Conservation (phyloP, 2,888 invertebrate species). For the Himalopsyche japonica region DNA sequence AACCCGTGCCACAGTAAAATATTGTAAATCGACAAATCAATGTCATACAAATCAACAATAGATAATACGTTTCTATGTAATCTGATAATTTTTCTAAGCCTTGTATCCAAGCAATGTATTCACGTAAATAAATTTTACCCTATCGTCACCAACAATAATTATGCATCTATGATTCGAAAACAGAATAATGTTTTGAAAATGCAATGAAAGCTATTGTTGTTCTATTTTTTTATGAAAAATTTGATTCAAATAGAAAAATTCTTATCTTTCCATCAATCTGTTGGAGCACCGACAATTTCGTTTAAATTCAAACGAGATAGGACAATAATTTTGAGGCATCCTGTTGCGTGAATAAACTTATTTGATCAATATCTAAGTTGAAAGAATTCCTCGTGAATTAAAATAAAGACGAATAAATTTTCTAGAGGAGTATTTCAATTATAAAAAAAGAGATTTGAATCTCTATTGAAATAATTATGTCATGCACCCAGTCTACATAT, state of each 20-base stretch:
- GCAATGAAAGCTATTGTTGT: background rate
- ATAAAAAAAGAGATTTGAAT: background rate
- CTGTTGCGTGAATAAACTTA: slow-evolving; percentile 36
- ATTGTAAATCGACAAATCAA: too few relatives aligned
- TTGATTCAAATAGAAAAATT: slow-evolving; percentile 6
- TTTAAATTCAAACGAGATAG: slow-evolving; percentile 33
- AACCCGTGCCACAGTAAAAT: too few relatives aligned
- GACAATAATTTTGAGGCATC: slow-evolving; percentile 18
- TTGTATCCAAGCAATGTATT: too few relatives aligned
- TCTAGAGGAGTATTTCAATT: background rate
- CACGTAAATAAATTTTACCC: too few relatives aligned
- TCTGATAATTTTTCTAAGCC: too few relatives aligned
- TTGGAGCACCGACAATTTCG: slow-evolving; percentile 26
- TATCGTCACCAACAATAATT: too few relatives aligned
- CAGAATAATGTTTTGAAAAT: background rate
- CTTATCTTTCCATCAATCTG: slow-evolving; percentile 30
- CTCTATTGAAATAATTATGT: background rate
- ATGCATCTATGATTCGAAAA: too few relatives aligned
- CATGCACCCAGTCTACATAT: background rate
- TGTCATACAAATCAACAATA: too few relatives aligned
- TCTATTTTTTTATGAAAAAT: background rate
- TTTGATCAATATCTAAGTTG: slow-evolving; percentile 38
- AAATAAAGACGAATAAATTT: slow-evolving; percentile 16
- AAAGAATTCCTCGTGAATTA: slow-evolving; percentile 18
- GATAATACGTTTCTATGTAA: too few relatives aligned